Evolutionary conservation across 23 tunicate genomes (phyloP).

Genomic region (Botrylloides violaceus): DNA sequence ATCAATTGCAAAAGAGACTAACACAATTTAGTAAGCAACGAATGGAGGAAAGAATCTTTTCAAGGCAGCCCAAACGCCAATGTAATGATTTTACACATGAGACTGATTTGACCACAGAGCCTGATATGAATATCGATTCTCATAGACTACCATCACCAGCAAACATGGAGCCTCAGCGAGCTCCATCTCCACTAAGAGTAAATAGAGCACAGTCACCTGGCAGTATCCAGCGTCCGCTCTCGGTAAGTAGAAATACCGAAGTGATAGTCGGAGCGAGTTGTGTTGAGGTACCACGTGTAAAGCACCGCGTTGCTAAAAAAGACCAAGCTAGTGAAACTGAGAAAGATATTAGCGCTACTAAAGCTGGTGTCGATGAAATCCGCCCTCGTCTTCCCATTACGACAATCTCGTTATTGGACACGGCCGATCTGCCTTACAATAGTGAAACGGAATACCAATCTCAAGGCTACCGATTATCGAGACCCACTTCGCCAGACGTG

Average conservation of each 20-base stretch:
- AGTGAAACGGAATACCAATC: not conserved
- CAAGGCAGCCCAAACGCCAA: not conserved
- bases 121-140: not conserved
- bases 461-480: not conserved
- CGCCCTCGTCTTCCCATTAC: conserved; percentile 9
- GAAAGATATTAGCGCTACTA: not conserved
- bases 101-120: not conserved
- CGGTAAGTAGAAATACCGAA: not conserved
- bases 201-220: not conserved
- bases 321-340: not conserved
- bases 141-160: not conserved
- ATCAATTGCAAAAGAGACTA: conserved; percentile 9
- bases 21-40: not conserved
- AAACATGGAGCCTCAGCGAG: not conserved
- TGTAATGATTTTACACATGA: not conserved
- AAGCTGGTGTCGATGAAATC: conserved; percentile 7
- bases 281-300: not conserved
- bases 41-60: not conserved
- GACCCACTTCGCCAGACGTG: conserved; percentile 19
- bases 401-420: conserved; percentile 11
- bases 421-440: conserved; percentile 12
- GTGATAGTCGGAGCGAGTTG: not conserved
- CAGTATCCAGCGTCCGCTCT: not conserved
- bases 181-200: not conserved
- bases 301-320: not conserved